phyloP scores from a whole-genome alignment of 2,797 vertebrate species.

The Eleutherodactylus coqui region DNA sequence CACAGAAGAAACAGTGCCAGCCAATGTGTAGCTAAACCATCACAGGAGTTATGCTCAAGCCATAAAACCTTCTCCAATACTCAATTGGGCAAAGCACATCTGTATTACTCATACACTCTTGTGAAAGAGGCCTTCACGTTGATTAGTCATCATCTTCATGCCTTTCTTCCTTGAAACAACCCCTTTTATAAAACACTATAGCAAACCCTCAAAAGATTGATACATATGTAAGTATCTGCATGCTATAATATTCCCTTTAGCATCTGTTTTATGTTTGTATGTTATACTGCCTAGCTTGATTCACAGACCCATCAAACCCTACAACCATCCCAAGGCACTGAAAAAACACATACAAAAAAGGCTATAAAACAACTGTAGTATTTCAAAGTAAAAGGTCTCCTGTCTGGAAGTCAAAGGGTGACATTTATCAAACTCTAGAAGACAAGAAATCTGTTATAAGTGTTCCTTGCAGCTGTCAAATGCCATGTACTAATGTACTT shows the following conservation, averaged over 20 bases:
- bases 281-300: not conserved
- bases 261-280: conserved; percentile 31
- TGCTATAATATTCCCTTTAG: not conserved
- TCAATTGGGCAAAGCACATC: not conserved
- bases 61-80: not conserved
- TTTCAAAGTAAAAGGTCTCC: conserved; percentile 36
- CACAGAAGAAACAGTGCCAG: not conserved
- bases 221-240: not conserved
- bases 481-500: conserved; percentile 31
- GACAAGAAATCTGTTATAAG: conserved; percentile 35
- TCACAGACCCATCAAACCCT: conserved; percentile 25
- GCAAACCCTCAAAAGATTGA: not conserved
- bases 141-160: conserved; percentile 2
- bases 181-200: conserved; percentile 2
- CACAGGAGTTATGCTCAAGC: not conserved
- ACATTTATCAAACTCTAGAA: conserved; percentile 38
- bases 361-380: conserved; percentile 47
- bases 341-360: conserved; percentile 15
- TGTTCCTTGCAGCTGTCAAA: conserved; percentile 33
- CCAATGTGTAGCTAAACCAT: not conserved
- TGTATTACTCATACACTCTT: not conserved
- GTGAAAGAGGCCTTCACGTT: not conserved
- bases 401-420: conserved; percentile 21
- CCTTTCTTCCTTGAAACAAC: not conserved
- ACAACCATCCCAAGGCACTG: conserved; percentile 35